Evolutionary conservation across 35 echinoderm and acorn worm species (phyloP).

Genomic region (Apostichopus japonicus): DNA sequence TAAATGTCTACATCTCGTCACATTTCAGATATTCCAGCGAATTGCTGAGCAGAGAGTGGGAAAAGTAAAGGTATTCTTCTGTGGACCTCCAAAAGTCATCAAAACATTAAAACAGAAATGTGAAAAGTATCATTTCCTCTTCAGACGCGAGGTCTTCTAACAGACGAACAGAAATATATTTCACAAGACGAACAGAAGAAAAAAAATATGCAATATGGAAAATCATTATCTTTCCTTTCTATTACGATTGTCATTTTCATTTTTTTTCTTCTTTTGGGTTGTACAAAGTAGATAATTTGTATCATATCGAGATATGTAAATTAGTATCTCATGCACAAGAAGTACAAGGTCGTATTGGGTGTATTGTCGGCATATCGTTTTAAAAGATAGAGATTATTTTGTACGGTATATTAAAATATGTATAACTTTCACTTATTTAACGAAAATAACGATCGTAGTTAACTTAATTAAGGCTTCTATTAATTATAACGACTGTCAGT

Average conservation of each 20-base stretch:
- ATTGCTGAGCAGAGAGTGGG: slow-evolving; percentile 41
- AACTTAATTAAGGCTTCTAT: too few relatives aligned
- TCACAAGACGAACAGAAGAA: background rate
- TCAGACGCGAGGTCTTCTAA: slow-evolving; percentile 50
- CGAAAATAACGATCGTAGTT: too few relatives aligned
- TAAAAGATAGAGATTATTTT: too few relatives aligned
- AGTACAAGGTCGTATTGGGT: too few relatives aligned
- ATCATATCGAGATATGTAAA: slow-evolving; percentile 5
- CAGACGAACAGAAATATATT: background rate
- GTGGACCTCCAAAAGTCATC: slow-evolving; percentile 51
- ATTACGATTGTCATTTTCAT: too few relatives aligned
- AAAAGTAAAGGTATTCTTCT: slow-evolving; percentile 70
- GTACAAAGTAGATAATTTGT: background rate
- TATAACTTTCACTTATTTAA: too few relatives aligned
- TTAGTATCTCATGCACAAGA: background rate
- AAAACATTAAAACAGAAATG: slow-evolving; percentile 58
- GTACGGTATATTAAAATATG: too few relatives aligned
- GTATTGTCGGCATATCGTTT: too few relatives aligned
- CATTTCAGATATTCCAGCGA: slow-evolving; percentile 51
- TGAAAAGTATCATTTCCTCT: slow-evolving; percentile 52
- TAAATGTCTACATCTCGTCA: too few relatives aligned
- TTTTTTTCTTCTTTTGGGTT: background rate
- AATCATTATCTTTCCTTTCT: background rate
- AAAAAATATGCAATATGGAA: background rate
- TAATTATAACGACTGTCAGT: too few relatives aligned